Base-by-base conservation (phyloP, 2,888 invertebrate genomes). In the Alentia gelatinosa region DNA sequence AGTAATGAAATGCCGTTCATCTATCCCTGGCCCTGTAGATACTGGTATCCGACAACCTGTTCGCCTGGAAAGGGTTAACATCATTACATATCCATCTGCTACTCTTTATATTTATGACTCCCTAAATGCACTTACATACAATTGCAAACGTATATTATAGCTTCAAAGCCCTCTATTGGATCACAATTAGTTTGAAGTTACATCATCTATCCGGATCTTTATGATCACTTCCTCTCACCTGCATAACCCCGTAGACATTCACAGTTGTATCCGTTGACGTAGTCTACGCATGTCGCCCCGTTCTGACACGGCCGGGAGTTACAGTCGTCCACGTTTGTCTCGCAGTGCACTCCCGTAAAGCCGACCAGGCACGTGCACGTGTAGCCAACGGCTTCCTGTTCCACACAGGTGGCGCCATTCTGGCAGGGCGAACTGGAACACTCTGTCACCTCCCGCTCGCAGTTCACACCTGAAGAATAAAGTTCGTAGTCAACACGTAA, bases 261-360 rank as follows among this genome's bases (percentile, higher is more conserved):
- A 88, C 92, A 93, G 7, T 33, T 74, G 33, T 91, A 92, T 0
- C 93, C 93, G 30, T 93, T 93, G 40, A 92, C 56, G 15, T 90
- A 91, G 89, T 94, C 94, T 9, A 98, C 96, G 96, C 99, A 99
- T 90, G 98, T 98, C 91, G 98, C 99, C 93, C 98, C 98, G 96
- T 99, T 99, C 95, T 98, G 98, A 96, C 99, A 99, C 0, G 99
- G 99, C 96, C 98, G 98, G 26, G 98, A 98, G 96, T 98, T 98
- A 96, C 99, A 99, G 63, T 75, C 89, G 42, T 68, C 63, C 9
- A 93, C 86, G 83, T 93, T 97, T 97, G 96, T 56, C 74, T 93
- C 93, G 79, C 92, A 92, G 40, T 35, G 19, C 47, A 30, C 4
- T 9, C 92, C 92, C 15, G 83, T 91, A 56, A 79, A 93, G 37